These are phyloP conservation scores for Archips xylosteana DNA, from an alignment of 2,888 invertebrate genomes.

Conservation along the genomic window DNA sequence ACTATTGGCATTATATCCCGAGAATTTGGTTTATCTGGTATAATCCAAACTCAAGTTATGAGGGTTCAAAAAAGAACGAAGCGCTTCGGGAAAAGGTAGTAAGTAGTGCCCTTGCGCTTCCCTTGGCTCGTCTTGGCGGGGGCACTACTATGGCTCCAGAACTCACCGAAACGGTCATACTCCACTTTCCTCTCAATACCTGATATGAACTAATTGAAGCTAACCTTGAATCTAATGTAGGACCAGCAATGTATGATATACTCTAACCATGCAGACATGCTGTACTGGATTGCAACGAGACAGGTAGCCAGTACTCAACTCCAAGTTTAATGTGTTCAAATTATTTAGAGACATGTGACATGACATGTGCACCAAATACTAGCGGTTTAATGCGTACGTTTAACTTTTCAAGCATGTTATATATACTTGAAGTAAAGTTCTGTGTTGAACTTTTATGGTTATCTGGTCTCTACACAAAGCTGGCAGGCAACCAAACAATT, in stretches of 20 bases:
- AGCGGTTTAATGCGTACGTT: background rate
- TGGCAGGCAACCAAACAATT: conserved; percentile 29
- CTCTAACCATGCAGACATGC: background rate
- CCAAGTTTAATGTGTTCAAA: too few species aligned
- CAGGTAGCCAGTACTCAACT: background rate
- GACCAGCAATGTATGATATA: conserved; percentile 5
- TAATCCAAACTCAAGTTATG: too few species aligned
- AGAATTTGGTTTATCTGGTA: too few species aligned
- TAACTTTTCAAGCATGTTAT: background rate
- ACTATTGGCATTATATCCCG: too few species aligned
- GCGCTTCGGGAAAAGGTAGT: too few species aligned
- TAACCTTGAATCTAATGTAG: background rate
- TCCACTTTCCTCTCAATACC: background rate
- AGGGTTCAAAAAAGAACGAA: too few species aligned
- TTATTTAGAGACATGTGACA: conserved; percentile 12
- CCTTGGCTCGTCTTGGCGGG: too few species aligned
- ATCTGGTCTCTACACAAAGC: conserved; percentile 29
- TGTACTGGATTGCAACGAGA: conserved; percentile 15
- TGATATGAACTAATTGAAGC: background rate
- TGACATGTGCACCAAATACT: conserved; percentile 5
- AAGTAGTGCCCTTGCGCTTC: too few species aligned
- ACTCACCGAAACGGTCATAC: background rate
- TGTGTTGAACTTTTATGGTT: conserved; percentile 21
- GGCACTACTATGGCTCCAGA: too few species aligned
- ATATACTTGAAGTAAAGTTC: conserved; percentile 2